Conservation (phyloP, 1,140 invertebrate species). For the Drosophila watanabei region DNA sequence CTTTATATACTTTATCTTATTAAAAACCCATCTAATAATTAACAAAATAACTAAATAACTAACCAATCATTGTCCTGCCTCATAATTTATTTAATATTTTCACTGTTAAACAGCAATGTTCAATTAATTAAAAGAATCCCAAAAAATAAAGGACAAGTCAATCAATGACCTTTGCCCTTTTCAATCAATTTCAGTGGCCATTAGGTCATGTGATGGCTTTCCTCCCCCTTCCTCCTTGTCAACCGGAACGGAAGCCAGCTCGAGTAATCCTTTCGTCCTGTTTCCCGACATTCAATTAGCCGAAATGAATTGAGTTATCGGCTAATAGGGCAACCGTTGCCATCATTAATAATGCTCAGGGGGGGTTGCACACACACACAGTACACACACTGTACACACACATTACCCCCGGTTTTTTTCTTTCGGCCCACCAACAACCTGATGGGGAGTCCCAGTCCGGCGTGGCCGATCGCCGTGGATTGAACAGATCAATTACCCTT, state of each 20-base stretch:
- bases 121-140: background rate
- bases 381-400: background rate
- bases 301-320: conserved; percentile 79
- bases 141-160: background rate
- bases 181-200: background rate
- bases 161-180: conserved; percentile 13
- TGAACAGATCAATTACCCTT: conserved; percentile 79
- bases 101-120: background rate
- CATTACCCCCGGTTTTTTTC: background rate
- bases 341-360: conserved; percentile 80
- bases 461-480: conserved; percentile 66
- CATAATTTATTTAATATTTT: conserved; percentile 3
- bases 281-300: conserved; percentile 63
- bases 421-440: conserved; percentile 13
- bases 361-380: background rate
- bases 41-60: background rate
- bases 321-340: conserved; percentile 65
- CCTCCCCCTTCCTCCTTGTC: background rate
- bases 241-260: conserved; percentile 24
- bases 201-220: conserved; percentile 1
- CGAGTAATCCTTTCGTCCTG: conserved; percentile 47
- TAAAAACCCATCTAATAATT: background rate
- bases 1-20: background rate
- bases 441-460: conserved; percentile 72
- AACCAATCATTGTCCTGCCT: background rate